Evolutionary conservation across 2,113 vertebrate genomes (phyloP).

Genomic region (Pituophis catenifer): DNA sequence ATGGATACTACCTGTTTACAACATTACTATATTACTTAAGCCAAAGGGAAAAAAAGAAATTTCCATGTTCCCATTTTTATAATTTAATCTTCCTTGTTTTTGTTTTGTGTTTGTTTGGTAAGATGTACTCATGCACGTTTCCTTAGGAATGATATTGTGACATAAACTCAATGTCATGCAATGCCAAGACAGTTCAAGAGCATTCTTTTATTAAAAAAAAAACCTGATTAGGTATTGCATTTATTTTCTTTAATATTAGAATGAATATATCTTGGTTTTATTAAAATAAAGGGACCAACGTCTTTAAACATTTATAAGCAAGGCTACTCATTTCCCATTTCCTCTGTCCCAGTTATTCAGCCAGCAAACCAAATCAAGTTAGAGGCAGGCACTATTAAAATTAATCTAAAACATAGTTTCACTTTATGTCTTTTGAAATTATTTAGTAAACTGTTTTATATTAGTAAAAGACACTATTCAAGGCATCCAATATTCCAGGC

Average conservation of each 20-base stretch:
- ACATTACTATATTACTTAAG: not conserved
- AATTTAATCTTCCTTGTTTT: not conserved
- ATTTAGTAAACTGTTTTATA: not conserved
- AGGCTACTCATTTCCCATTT: not conserved
- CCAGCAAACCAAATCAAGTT: not conserved
- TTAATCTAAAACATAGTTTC: not conserved
- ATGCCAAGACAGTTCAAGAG: not conserved
- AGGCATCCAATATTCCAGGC: not conserved
- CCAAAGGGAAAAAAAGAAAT: not conserved
- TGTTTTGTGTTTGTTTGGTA: not conserved
- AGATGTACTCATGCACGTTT: not conserved
- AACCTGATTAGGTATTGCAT: not conserved
- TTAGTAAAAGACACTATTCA: not conserved
- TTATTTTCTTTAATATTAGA: not conserved
- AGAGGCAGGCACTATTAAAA: not conserved
- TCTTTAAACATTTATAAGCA: not conserved
- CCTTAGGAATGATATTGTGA: not conserved
- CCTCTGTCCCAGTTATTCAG: not conserved
- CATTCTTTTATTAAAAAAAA: not conserved
- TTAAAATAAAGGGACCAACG: not conserved
- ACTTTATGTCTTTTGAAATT: not conserved
- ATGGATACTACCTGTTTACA: not conserved
- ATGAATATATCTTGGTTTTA: not conserved
- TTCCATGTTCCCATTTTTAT: not conserved
- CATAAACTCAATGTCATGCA: not conserved